These are phyloP conservation scores for Ahaetulla prasina DNA, from an alignment of 2,113 vertebrate genomes.

Conservation along the genomic window DNA sequence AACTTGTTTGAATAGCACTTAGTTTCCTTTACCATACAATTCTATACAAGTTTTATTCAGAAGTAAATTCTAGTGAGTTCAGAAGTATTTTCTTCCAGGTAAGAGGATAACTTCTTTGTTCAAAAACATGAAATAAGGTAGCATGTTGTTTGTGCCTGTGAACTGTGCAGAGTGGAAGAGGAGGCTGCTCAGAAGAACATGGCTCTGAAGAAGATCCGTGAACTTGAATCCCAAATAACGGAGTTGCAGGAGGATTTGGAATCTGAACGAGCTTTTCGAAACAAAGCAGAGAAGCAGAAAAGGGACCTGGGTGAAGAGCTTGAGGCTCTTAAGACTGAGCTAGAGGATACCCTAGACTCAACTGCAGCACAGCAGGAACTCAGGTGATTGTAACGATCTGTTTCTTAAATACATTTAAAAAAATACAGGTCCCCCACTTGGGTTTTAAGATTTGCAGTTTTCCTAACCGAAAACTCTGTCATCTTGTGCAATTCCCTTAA, in stretches of 20 bases:
- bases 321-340: slow-evolving; percentile 92
- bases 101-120: background rate
- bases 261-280: slow-evolving; percentile 81
- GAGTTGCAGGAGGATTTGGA: slow-evolving; percentile 96
- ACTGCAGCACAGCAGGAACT: slow-evolving; percentile 96
- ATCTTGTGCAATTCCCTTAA: background rate
- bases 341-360: slow-evolving; percentile 94
- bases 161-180: slow-evolving; percentile 84
- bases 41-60: too few relatives aligned
- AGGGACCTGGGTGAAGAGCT: slow-evolving; percentile 95
- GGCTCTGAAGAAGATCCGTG: slow-evolving; percentile 94
- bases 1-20: background rate
- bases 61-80: background rate
- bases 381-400: slow-evolving; percentile 70
- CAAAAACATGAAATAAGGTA: background rate
- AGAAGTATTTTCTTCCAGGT: background rate
- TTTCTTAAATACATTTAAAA: background rate
- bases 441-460: background rate
- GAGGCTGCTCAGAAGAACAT: slow-evolving; percentile 92
- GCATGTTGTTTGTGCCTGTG: slow-evolving; percentile 13
- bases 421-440: background rate
- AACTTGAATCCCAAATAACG: slow-evolving; percentile 91
- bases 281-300: slow-evolving; percentile 94
- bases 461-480: background rate
- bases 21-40: background rate